Percentiles rank a stretch among this genome's conserved stretches.
phyloP scores from a whole-genome alignment of 2,113 vertebrate species.

The Protobothrops mucrosquamatus region DNA sequence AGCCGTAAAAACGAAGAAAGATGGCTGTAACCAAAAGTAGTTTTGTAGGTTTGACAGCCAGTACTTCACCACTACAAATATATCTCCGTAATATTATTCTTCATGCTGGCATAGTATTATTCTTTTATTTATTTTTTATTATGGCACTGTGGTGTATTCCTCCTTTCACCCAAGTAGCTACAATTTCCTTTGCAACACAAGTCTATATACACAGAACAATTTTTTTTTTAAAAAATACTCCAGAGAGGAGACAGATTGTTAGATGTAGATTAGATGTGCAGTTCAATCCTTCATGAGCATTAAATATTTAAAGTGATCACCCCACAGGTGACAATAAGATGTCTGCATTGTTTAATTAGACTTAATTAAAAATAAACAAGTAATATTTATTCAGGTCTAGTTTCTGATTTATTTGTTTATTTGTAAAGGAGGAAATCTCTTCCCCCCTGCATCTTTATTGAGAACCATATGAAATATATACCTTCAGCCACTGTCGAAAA shows the following conservation, averaged over 20 bases:
- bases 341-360: slow-evolving; percentile 75
- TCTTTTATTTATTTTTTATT: slow-evolving; percentile 12
- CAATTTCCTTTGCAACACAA: slow-evolving; percentile 61
- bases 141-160: not conserved
- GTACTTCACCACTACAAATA: not conserved
- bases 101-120: not conserved
- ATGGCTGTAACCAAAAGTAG: too few species aligned
- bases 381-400: slow-evolving; percentile 64
- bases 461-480: slow-evolving; percentile 20
- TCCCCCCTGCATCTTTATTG: slow-evolving; percentile 12
- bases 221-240: slow-evolving; percentile 57
- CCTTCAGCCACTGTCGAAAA: not conserved
- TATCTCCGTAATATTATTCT: not conserved
- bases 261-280: slow-evolving; percentile 72
- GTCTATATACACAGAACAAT: slow-evolving; percentile 64
- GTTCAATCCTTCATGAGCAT: slow-evolving; percentile 72
- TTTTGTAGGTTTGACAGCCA: too few species aligned
- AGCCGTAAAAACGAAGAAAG: too few species aligned
- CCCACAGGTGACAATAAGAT: slow-evolving; percentile 72
- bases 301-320: slow-evolving; percentile 77
- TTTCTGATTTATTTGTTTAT: slow-evolving; percentile 54
- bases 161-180: slow-evolving; percentile 38
- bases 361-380: slow-evolving; percentile 76
- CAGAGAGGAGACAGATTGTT: slow-evolving; percentile 72
- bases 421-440: slow-evolving; percentile 37